A percentile compares a stretch with the other conserved stretches of the same genome.
Conservation (phyloP, 2,797 vertebrate genomes). For the Phoeniculus purpureus region DNA sequence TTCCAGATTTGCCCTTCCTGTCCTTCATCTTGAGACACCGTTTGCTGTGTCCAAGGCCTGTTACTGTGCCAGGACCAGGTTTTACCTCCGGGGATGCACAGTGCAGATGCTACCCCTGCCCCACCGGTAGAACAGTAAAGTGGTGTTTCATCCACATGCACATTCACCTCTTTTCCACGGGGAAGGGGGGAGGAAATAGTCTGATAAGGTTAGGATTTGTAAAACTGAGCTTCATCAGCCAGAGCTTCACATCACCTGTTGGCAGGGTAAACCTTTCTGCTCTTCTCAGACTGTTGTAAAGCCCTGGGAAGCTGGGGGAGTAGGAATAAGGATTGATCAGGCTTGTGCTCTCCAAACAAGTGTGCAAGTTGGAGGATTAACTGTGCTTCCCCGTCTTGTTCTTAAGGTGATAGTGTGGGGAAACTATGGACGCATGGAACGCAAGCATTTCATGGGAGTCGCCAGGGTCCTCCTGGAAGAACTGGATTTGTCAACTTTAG, state of each 20-base stretch:
- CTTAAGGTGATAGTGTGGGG: slow-evolving; percentile 98
- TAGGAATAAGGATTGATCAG: background rate
- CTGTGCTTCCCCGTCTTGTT: background rate
- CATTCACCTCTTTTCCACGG: background rate
- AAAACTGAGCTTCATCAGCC: background rate
- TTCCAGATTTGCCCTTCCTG: background rate
- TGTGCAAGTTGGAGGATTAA: background rate
- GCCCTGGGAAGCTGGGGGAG: background rate
- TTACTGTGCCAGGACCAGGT: background rate
- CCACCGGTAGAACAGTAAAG: background rate
- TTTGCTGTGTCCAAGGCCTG: background rate
- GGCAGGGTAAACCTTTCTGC: background rate
- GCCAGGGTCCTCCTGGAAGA: slow-evolving; percentile 97
- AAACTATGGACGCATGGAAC: slow-evolving; percentile 98
- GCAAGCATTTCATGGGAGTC: slow-evolving; percentile 99
- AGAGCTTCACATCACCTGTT: background rate
- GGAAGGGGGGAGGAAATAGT: background rate
- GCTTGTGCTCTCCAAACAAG: background rate
- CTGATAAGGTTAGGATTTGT: background rate
- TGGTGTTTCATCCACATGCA: background rate
- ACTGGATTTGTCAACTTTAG: slow-evolving; percentile 94
- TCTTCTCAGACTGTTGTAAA: background rate
- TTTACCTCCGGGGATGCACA: background rate
- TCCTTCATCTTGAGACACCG: background rate
- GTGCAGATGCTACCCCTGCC: background rate